Evolutionary conservation across 2,113 vertebrate genomes (phyloP).

Genomic region (Ochotona curzoniae): DNA sequence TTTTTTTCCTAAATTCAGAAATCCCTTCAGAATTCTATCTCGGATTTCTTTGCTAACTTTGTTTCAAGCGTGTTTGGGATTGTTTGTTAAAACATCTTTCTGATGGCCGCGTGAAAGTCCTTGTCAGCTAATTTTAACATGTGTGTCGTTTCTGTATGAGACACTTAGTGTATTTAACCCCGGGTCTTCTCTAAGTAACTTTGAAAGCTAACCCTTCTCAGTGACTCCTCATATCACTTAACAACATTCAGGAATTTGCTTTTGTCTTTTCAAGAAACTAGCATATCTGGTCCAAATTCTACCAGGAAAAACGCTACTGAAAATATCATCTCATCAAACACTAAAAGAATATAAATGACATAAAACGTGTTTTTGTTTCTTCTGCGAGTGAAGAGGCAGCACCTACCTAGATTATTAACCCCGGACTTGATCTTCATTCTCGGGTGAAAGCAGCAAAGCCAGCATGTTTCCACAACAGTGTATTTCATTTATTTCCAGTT

Average conservation of each 20-base stretch:
- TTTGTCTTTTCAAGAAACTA: slow-evolving; percentile 20
- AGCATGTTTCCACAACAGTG: not conserved
- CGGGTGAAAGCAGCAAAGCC: not conserved
- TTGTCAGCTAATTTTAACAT: not conserved
- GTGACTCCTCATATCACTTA: not conserved
- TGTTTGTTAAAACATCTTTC: not conserved
- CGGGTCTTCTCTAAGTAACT: not conserved
- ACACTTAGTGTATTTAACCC: not conserved
- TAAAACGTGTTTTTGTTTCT: not conserved
- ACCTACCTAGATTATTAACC: slow-evolving; percentile 6
- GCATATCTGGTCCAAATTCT: not conserved
- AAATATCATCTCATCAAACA: slow-evolving; percentile 30
- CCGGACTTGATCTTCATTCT: slow-evolving; percentile 1
- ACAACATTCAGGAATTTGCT: not conserved
- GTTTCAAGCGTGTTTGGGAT: not conserved
- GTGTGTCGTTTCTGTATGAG: not conserved
- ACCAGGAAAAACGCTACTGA: slow-evolving; percentile 5
- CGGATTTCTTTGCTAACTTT: not conserved
- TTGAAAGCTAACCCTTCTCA: slow-evolving; percentile 26
- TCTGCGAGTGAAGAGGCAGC: not conserved
- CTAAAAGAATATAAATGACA: slow-evolving; percentile 10
- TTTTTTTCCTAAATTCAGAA: not conserved
- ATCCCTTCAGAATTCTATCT: not conserved
- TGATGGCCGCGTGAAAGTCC: not conserved
- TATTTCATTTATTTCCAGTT: slow-evolving; percentile 19